These are phyloP conservation scores for Drosophila orena DNA, from an alignment of 1,140 invertebrate genomes.

Conservation along the genomic window DNA sequence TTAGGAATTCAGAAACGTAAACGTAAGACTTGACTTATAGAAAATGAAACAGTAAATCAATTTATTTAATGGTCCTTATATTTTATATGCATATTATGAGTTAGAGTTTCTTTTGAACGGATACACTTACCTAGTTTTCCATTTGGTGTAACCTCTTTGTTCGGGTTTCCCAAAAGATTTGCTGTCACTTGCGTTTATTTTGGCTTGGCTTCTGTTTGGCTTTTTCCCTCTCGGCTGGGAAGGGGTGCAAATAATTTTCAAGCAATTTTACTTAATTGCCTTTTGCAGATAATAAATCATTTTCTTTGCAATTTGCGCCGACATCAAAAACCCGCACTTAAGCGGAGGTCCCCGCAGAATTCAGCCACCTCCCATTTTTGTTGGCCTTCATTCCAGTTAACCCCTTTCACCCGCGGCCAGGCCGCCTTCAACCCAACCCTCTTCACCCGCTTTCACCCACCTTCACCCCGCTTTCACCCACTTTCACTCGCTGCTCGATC, in stretches of 20 bases:
- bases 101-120: too few species aligned
- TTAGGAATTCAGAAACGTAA: too few species aligned
- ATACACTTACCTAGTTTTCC: neutral
- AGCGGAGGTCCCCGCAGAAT: slow-evolving; percentile 40
- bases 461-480: slow-evolving; percentile 1
- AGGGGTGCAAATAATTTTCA: slow-evolving; percentile 63
- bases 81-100: too few species aligned
- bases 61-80: too few species aligned
- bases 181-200: slow-evolving; percentile 34
- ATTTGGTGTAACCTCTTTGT: neutral
- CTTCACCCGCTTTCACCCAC: slow-evolving; percentile 3
- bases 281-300: slow-evolving; percentile 80
- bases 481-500: slow-evolving; percentile 19
- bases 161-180: slow-evolving; percentile 1
- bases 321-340: slow-evolving; percentile 58
- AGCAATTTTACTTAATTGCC: slow-evolving; percentile 78
- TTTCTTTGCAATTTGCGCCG: slow-evolving; percentile 68
- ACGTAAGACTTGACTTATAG: too few species aligned
- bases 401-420: neutral
- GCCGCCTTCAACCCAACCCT: slow-evolving; percentile 11
- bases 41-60: too few species aligned
- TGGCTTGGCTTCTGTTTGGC: slow-evolving; percentile 18
- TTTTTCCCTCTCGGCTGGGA: neutral
- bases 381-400: neutral
- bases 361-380: slow-evolving; percentile 6